Evolutionary conservation across 2,797 vertebrate genomes (phyloP), one percentile per base, ranked within the genome.

Genomic region (Taenioides sp.): DNA sequence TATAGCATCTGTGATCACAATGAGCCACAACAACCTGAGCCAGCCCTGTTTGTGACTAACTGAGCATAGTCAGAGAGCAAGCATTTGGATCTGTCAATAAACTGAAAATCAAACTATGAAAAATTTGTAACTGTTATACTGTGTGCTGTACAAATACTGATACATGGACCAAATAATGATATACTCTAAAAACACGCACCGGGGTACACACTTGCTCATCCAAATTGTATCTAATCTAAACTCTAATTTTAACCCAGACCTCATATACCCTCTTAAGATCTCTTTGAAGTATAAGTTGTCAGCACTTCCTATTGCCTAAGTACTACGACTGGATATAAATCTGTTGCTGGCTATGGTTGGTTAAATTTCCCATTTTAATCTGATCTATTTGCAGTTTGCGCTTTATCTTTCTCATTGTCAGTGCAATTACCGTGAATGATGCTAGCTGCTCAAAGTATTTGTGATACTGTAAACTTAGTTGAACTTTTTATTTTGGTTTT

Each of bases 41-140:
- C 22, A 62, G 72, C 52, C 57, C 18, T 18, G 57, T 75, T 67
- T 68, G 28, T 74, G 60, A 66, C 58, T 49, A 7, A 64, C 65
- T 76, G 70, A 66, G 69, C 23, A 64, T 14, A n/a, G 60, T 70
- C 60, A 54, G 47, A 17, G 22, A 34, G 27, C 72, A 68, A 17
- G 43, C 58, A 61, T 52, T 52, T 55, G 18, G 64, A 62, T 20
- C 1, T 27, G 50, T 34, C n/a, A 18, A 20, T 20, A 22, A n/a
- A 14, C 28, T 23, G 63, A 1, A 22, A 69, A 20, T 40, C 17
- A 2, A 67, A 31, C 0, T 59, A 31, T 31, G 18, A 68, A 58
- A 58, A 57, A 40, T 55, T 37, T 67, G 27, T 54, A 28, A 55
- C 28, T 40, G 64, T 65, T 65, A 49, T 43, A 65, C 3, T 65